These are phyloP conservation scores for Rhinogobius similis DNA, from an alignment of 2,113 vertebrate genomes.

Conservation along the genomic window DNA sequence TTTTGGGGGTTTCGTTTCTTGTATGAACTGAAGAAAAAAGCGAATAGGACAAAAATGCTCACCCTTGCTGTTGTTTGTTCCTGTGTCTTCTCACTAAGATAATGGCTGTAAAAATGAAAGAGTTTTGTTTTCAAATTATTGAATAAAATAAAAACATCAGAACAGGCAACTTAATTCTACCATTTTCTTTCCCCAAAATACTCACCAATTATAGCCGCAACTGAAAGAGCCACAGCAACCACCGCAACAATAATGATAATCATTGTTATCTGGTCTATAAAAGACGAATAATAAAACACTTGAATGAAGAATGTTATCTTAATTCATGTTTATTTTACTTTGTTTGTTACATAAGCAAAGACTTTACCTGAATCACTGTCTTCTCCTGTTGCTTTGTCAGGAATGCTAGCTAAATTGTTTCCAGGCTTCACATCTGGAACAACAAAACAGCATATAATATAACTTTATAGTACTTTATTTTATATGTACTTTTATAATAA, in stretches of 20 bases:
- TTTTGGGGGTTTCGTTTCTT: not conserved
- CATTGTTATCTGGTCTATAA: constrained; percentile 54
- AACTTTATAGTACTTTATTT: not conserved
- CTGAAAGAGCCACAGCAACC: constrained; percentile 48
- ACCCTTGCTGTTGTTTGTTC: constrained; percentile 64
- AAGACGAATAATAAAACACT: not conserved
- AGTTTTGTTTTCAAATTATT: not conserved
- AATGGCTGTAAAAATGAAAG: constrained; percentile 47
- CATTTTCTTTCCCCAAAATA: not conserved
- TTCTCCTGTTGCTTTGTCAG: constrained; percentile 12
- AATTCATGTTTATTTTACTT: not conserved
- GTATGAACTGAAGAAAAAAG: not conserved
- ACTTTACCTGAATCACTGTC: constrained; percentile 21
- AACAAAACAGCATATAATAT: not conserved
- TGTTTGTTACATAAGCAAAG: not conserved
- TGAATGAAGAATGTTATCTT: not conserved
- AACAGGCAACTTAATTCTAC: not conserved
- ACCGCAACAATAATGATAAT: constrained; percentile 63
- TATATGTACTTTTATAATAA: too few relatives aligned
- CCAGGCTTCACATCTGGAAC: not conserved
- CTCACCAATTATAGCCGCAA: constrained; percentile 64
- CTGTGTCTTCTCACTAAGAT: constrained; percentile 58
- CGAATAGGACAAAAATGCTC: constrained; percentile 36
- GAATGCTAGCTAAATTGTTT: not conserved
- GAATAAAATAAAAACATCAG: not conserved